These are phyloP conservation scores for Peromyscus nudipes DNA, from an alignment of 2,797 vertebrate genomes.

Conservation along the genomic window DNA sequence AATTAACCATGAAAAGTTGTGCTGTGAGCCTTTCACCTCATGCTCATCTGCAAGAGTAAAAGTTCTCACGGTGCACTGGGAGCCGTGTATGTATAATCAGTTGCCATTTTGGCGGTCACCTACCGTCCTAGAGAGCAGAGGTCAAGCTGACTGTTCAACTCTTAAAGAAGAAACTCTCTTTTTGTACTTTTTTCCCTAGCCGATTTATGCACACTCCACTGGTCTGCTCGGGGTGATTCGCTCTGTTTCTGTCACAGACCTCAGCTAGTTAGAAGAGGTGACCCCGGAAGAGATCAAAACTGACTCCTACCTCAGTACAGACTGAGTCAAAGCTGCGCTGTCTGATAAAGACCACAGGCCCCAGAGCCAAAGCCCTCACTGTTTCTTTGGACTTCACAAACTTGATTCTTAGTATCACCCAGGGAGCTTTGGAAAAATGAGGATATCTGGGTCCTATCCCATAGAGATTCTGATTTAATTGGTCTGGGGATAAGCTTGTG, in stretches of 20 bases:
- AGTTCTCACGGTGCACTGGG: conserved; percentile 49
- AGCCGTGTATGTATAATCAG: conserved; percentile 55
- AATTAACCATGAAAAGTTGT: conserved; percentile 79
- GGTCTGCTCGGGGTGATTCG: not conserved
- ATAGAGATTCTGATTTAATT: conserved; percentile 60
- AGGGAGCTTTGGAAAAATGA: not conserved
- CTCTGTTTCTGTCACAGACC: conserved; percentile 14
- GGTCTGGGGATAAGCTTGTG: not conserved
- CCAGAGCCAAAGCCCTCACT: not conserved
- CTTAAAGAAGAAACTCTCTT: conserved; percentile 46
- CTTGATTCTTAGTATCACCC: not conserved
- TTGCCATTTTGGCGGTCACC: conserved; percentile 45
- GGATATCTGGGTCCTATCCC: not conserved
- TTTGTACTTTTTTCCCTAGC: conserved; percentile 47
- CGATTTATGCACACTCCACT: not conserved
- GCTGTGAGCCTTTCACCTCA: conserved; percentile 72
- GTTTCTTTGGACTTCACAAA: conserved; percentile 43
- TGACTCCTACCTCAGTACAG: not conserved
- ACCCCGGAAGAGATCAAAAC: conserved; percentile 1
- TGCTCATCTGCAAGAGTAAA: conserved; percentile 43
- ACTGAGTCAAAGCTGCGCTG: not conserved
- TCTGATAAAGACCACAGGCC: not conserved
- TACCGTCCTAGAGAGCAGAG: conserved; percentile 46
- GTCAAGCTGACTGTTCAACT: conserved; percentile 55
- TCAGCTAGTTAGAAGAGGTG: conserved; percentile 47